Evolutionary conservation across 2,113 vertebrate genomes (phyloP), one percentile per base, ranked within the genome.

Genomic region (Actenoides hombroni): DNA sequence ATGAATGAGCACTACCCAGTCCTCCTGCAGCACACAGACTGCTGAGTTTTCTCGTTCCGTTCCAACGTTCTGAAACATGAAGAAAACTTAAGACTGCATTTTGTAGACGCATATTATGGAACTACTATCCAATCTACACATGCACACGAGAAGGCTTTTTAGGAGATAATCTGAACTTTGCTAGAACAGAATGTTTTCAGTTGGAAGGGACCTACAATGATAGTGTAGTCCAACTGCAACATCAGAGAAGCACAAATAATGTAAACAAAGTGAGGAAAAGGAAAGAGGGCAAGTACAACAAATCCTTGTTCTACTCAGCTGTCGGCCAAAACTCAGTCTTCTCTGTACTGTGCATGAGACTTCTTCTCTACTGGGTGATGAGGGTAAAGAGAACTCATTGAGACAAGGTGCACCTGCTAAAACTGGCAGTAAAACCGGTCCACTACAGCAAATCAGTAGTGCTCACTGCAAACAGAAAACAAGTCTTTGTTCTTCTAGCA

Each of bases 341-440:
- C 74, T 88, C 10, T 37, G 56, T n/a, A 46, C 53, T n/a, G 64
- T 42, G 71, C 71, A 44, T 74, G 35, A 94, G 79, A 46, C 44
- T 83, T 60, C 86, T 82, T 40, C 88, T 94, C 90, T 91, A 33
- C 65, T 73, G 80, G 33, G 65, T 56, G 74, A n/a, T 20, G 78
- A 76, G 93, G 71, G 92, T 48, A 86, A 84, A 94, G 88, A 91
- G 82, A 49, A 51, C 68, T 76, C 94, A 85, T 48, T 92, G 86
- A 97, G 86, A 61, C 94, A 89, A 89, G 63, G 94, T 74, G 91
- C 94, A 96, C 92, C 95, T 96, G 96, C 96, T 80, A 82, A 77
- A 95, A 68, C 92, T 95, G 96, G 94, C 95, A 96, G 75, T 76
- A 74, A 95, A 87, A 86, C 37, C 77, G 78, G 53, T 20, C 11